These are phyloP conservation scores for Cyprinodon diabolis DNA, from an alignment of 2,797 vertebrate genomes.

Conservation along the genomic window DNA sequence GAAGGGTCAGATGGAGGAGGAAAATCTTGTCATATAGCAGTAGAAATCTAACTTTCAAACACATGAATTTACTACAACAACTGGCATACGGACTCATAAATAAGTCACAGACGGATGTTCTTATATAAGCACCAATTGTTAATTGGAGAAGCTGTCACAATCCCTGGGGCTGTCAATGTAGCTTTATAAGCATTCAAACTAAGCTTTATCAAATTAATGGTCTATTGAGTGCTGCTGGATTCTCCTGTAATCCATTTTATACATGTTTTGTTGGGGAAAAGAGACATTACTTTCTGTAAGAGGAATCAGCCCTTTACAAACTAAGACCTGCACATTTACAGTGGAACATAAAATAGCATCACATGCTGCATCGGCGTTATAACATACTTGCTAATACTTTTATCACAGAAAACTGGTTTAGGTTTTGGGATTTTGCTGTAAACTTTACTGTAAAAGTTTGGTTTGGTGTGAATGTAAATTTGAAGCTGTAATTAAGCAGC, in stretches of 20 bases:
- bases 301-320: background rate
- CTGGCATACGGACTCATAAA: slow-evolving; percentile 70
- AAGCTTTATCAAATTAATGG: slow-evolving; percentile 75
- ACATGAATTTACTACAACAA: slow-evolving; percentile 75
- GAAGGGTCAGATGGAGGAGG: slow-evolving; percentile 67
- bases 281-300: background rate
- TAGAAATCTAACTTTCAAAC: slow-evolving; percentile 65
- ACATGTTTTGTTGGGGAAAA: slow-evolving; percentile 13
- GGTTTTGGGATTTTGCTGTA: background rate
- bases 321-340: background rate
- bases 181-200: slow-evolving; percentile 68
- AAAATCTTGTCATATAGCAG: slow-evolving; percentile 66
- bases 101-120: slow-evolving; percentile 71
- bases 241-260: slow-evolving; percentile 64
- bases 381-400: too few relatives aligned
- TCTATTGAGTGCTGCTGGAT: slow-evolving; percentile 58
- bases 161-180: slow-evolving; percentile 69
- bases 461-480: background rate
- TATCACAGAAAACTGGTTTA: background rate
- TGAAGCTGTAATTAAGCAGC: too few relatives aligned
- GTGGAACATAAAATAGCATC: background rate
- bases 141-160: slow-evolving; percentile 77
- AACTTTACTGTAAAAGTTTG: background rate
- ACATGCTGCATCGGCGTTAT: background rate
- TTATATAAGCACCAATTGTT: slow-evolving; percentile 74